Evolutionary conservation across 2,113 vertebrate genomes (phyloP), one percentile per base, ranked within the genome.

Genomic region (Neomonachus schauinslandi): DNA sequence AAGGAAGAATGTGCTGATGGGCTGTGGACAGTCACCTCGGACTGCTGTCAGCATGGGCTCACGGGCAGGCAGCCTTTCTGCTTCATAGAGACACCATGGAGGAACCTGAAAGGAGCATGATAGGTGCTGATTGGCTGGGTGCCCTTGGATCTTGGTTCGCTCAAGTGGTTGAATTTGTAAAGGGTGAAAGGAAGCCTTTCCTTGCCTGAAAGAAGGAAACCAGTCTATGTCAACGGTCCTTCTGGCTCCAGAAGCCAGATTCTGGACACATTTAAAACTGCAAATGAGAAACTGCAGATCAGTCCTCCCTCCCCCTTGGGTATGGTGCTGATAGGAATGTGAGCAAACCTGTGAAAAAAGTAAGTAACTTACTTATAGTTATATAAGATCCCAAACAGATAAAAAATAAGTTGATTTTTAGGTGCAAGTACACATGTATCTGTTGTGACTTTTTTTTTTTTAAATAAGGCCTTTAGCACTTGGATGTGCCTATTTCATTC

Each of bases 261-360:
- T 93, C 90, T 24, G 39, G 51, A 72, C 57, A 85, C 11, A 89
- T 63, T 59, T 87, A 51, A 91, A 92, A 59, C 28, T 67, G 80
- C 26, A 74, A n/a, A 72, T 55, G 57, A 53, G 53, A 94, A 92
- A 61, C 33, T 86, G 65, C 36, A 53, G 12, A 90, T 49, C 22
- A n/a, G 28, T 51, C 4, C 16, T 89, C n/a, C 8, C 2, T 18
- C 26, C 0, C 5, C 49, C 18, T 33, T 63, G 36, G 14, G 22
- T 22, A 0, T 33, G 21, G 14, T 88, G 33, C 15, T 53, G 49
- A 84, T 51, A 21, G 28, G 49, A 80, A 83, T 22, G 33, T 14
- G 65, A 72, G 14, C 51, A 69, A 92, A 67, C 1, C 33, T 71
- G 14, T 57, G 76, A 87, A 59, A 95, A 42, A 92, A 79, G 28